Conservation (phyloP, 2,888 invertebrate species). For the Drosophila austrosaltans region DNA sequence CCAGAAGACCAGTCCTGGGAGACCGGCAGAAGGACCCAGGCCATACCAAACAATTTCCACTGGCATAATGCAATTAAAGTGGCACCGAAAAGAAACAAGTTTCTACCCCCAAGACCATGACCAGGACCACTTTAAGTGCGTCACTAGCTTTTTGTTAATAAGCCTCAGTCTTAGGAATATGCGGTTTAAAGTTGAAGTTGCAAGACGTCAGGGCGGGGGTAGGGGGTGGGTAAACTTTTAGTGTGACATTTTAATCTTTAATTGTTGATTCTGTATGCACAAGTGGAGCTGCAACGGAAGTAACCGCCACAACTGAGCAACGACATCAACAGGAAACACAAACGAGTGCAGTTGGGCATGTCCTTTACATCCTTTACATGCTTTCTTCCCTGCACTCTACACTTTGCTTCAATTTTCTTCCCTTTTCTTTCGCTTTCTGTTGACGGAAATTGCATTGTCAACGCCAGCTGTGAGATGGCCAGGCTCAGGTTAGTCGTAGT, state of each 20-base stretch:
- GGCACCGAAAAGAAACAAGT: constrained; percentile 47
- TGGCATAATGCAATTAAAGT: constrained; percentile 71
- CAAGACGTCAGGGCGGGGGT: background rate
- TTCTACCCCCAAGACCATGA: constrained; percentile 32
- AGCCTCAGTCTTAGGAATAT: constrained; percentile 8
- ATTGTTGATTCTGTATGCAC: constrained; percentile 61
- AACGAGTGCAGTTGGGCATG: constrained; percentile 25
- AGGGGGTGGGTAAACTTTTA: constrained; percentile 30
- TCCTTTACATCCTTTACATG: constrained; percentile 16
- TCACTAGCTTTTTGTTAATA: constrained; percentile 35
- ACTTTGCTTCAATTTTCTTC: background rate
- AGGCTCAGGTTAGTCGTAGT: constrained; percentile 25
- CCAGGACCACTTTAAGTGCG: constrained; percentile 20
- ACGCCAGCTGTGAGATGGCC: constrained; percentile 54
- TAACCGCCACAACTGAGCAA: constrained; percentile 36
- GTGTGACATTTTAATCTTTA: constrained; percentile 57
- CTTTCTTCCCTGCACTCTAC: background rate
- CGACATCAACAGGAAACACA: constrained; percentile 41
- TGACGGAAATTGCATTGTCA: constrained; percentile 74
- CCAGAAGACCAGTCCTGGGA: constrained; percentile 13
- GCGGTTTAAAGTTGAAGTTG: constrained; percentile 11
- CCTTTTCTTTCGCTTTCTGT: constrained; percentile 45
- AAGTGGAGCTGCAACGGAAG: constrained; percentile 16
- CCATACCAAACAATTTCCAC: constrained; percentile 47
- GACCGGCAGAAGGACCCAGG: background rate